Base-by-base conservation (phyloP, 37 sponge, comb jelly and placozoan species). In the Crambe crambe region DNA sequence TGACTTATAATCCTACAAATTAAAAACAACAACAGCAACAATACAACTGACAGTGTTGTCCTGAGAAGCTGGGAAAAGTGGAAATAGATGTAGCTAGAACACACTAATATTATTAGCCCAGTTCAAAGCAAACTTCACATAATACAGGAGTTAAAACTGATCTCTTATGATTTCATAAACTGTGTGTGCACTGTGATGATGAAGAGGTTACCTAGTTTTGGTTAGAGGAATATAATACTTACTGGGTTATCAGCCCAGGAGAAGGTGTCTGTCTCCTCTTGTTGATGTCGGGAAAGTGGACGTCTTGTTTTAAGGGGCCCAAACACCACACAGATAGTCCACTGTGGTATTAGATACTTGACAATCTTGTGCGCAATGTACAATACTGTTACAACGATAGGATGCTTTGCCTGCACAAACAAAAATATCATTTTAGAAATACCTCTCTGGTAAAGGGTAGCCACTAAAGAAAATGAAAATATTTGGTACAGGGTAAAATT, bases 211-310 rank as follows among this genome's bases (percentile, higher is more conserved):
- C n/a, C n/a, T n/a, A n/a, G n/a, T n/a, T n/a, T n/a, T n/a, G n/a
- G n/a, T n/a, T n/a, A n/a, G n/a, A n/a, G n/a, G n/a, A 60, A 47
- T 60, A 21, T 60, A 22, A 61, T 36, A 56, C 79, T 70, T 12
- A 80, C 80, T 0, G 80, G 80, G 30, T 80, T 80, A 34, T 70
- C 70, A 10, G 61, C 80, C 80, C 80, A 80, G 26, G 80, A 80
- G 30, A 80, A 26, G 3, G 70, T 68, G 32, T 80, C 80, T 10
- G 51, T 59, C 12, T 67, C 68, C 36, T 76, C 84, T 37, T 81
- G 61, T 25, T 12, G 2, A 1, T 73, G 42, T 10, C 29, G 38
- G 27, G 1, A 17, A 27, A 40, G 31, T 0, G 75, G 42, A 20
- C 25, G 37, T 31, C 73, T 67, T 3, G 31, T 27, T 35, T 76